Base-by-base conservation (phyloP, 2,113 vertebrate species). In the Chaetorhynchus papuensis region DNA sequence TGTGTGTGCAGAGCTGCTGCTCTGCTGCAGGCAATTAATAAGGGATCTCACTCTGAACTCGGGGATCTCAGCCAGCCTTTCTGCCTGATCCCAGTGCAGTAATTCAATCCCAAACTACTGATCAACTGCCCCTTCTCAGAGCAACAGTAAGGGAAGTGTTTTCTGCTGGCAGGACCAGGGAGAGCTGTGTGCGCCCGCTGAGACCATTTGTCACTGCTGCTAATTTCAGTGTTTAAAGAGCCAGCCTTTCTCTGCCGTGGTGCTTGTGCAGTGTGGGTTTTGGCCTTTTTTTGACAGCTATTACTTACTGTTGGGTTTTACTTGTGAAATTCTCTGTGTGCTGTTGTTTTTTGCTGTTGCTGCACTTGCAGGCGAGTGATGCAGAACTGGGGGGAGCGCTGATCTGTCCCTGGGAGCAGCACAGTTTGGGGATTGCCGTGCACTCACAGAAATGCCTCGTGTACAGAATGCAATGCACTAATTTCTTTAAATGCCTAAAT, bases 321-420 rank as follows among this genome's bases (percentile, higher is more conserved):
- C 35, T 10, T 17, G 5, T 2, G 42, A 84, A 50, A 35, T 6
- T 37, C 33, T 2, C 15, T 11, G 27, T n/a, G 7, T 63, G 61
- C 53, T 68, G 72, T 3, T 44, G 39, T 22, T 31, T 18, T 37
- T 59, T 44, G 26, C 18, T 12, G 2, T 13, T 45, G 64, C 45
- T 71, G 41, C 18, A 4, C 14, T 5, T 12, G 41, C 56, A 74
- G 74, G 56, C 22, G 54, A 21, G 15, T 15, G 1, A 1, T 15
- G 57, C 24, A 52, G 71, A 31, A 4, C 16, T 19, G 45, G 71
- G 30, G 42, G 17, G 39, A 45, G 33, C 0, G 0, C 45, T 65
- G 64, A 10, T 35, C 50, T 70, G 59, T 53, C 2, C 0, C 33
- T 61, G 50, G 7, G 13, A 83, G n/a, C 21, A 31, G 5, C 3